phyloP scores from a whole-genome alignment of 2,797 vertebrate genomes.

The Schizopygopsis pylzovi region DNA sequence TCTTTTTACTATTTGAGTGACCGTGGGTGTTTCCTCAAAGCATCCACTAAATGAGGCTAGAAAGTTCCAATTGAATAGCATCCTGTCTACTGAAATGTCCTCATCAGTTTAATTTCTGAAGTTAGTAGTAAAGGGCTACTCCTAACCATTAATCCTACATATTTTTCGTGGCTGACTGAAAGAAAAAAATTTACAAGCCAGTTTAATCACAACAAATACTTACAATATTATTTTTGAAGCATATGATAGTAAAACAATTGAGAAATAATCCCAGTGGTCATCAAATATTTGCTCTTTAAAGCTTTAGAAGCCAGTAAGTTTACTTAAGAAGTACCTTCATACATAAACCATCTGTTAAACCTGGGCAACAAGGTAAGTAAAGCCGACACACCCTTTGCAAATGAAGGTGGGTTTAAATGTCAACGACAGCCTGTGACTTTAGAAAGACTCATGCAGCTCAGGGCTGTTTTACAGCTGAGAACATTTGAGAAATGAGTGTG shows the following conservation, averaged over 20 bases:
- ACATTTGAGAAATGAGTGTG: not conserved
- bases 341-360: constrained; percentile 13
- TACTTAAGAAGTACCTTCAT: not conserved
- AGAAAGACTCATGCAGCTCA: not conserved
- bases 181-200: not conserved
- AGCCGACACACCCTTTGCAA: constrained; percentile 18
- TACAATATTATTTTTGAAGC: not conserved
- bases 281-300: constrained; percentile 17
- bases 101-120: not conserved
- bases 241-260: not conserved
- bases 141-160: not conserved
- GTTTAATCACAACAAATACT: not conserved
- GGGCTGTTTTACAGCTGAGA: not conserved
- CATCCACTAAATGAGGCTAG: not conserved
- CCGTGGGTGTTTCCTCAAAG: not conserved
- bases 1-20: not conserved
- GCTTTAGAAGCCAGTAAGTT: not conserved
- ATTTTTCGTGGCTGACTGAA: not conserved
- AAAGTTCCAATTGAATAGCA: not conserved
- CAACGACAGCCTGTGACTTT: not conserved
- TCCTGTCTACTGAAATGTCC: not conserved
- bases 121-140: not conserved
- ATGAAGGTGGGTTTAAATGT: constrained; percentile 6
- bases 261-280: not conserved
- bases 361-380: not conserved